A percentile compares a stretch with the other conserved stretches of the same genome.
Evolutionary conservation across 2,797 vertebrate species (phyloP).

Genomic region (Fundulus diaphanus): DNA sequence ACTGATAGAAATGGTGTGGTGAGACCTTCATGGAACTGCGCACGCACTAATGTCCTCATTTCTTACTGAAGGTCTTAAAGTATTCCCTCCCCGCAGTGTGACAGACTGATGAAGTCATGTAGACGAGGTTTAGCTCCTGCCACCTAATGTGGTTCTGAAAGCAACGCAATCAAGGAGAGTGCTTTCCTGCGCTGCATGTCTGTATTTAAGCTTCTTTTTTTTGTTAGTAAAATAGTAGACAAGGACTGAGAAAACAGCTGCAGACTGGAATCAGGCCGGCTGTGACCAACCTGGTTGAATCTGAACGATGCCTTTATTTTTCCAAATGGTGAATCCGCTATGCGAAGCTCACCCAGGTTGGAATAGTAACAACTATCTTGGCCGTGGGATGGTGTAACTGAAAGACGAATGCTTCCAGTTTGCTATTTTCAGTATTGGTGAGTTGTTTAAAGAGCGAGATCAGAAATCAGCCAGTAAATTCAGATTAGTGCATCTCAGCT

Average conservation of each 20-base stretch:
- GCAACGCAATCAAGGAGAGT: not conserved
- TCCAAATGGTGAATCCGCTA: not conserved
- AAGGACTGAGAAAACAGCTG: too few species aligned
- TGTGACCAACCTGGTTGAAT: not conserved
- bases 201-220: not conserved
- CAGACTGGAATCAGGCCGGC: too few species aligned
- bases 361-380: not conserved
- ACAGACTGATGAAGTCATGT: not conserved
- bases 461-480: not conserved
- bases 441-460: not conserved
- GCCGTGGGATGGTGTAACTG: not conserved
- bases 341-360: not conserved
- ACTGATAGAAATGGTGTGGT: not conserved
- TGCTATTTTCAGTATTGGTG: not conserved
- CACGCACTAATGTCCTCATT: too few species aligned
- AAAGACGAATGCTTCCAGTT: not conserved
- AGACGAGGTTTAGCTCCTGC: not conserved
- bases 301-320: rapidly evolving
- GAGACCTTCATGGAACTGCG: too few species aligned
- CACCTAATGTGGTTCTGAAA: not conserved
- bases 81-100: not conserved
- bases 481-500: not conserved
- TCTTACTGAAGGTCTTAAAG: not conserved
- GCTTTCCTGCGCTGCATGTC: not conserved
- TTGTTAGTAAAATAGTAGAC: too few species aligned